These are phyloP conservation scores for Drosophila ercepeae DNA, from an alignment of 1,140 invertebrate species.

Conservation along the genomic window DNA sequence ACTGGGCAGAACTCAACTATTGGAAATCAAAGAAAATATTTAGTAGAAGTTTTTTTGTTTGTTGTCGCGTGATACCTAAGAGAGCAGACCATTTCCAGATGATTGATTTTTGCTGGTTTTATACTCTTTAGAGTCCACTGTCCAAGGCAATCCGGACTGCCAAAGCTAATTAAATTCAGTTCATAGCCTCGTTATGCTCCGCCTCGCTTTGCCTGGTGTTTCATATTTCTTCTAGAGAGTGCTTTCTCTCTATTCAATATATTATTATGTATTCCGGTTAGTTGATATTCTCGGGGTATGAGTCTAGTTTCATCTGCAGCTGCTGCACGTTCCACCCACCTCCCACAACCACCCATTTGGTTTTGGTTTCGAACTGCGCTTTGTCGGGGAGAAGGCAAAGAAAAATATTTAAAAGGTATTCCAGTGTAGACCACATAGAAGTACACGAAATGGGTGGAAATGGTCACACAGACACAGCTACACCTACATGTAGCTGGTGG, in stretches of 20 bases:
- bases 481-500: background rate
- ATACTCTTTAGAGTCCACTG: constrained; percentile 23
- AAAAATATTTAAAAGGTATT: constrained; percentile 44
- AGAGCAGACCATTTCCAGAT: background rate
- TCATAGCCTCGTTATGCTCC: constrained; percentile 52
- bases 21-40: too few relatives aligned
- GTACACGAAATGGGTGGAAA: background rate
- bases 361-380: constrained; percentile 14
- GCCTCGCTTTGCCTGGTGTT: constrained; percentile 38
- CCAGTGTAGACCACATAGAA: constrained; percentile 34
- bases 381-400: constrained; percentile 19
- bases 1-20: too few relatives aligned
- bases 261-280: constrained; percentile 68
- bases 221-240: constrained; percentile 49
- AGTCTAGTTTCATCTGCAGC: constrained; percentile 48
- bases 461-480: background rate
- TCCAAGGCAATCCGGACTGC: constrained; percentile 40
- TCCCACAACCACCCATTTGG: background rate
- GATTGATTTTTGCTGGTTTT: background rate
- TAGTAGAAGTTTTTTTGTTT: too few relatives aligned
- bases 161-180: constrained; percentile 73
- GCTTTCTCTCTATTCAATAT: constrained; percentile 56
- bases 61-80: too few relatives aligned
- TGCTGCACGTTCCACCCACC: constrained; percentile 11
- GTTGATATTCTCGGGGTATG: constrained; percentile 57